A percentile compares a stretch with the other conserved stretches of the same genome.
Conservation (phyloP, 2,113 vertebrate genomes). For the Myodes glareolus region DNA sequence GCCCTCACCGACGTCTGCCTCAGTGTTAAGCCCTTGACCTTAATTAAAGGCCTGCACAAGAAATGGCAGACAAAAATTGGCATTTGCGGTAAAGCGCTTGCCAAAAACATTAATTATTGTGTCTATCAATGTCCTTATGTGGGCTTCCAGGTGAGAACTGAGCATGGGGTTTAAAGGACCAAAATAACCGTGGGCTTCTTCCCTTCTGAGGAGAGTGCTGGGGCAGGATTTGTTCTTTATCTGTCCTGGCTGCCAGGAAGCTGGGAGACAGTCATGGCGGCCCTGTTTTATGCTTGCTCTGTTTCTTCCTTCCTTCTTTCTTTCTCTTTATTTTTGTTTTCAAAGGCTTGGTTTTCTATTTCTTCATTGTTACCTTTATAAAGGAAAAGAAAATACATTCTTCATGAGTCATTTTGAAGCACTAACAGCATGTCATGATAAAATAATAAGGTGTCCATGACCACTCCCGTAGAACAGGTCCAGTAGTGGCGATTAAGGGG, state of each 20-base stretch:
- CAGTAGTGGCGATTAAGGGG: not conserved
- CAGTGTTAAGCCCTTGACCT: conserved; percentile 61
- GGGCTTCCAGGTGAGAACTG: conserved; percentile 68
- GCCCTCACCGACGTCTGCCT: conserved; percentile 5
- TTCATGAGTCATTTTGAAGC: conserved; percentile 1
- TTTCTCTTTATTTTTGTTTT: not conserved
- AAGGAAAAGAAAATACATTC: conserved; percentile 25
- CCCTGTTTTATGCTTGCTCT: conserved; percentile 1
- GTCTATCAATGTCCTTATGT: conserved; percentile 39
- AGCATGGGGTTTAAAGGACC: conserved; percentile 27
- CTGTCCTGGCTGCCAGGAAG: conserved; percentile 44
- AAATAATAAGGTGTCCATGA: not conserved
- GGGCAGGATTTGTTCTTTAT: conserved; percentile 41
- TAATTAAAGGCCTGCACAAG: conserved; percentile 62
- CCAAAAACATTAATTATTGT: conserved; percentile 61
- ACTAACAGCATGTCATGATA: not conserved
- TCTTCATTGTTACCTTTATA: conserved; percentile 42
- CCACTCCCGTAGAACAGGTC: not conserved
- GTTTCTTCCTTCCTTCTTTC: not conserved
- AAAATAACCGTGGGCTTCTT: conserved; percentile 45
- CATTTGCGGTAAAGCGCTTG: conserved; percentile 54
- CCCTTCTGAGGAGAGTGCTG: not conserved
- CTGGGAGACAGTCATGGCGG: conserved; percentile 25
- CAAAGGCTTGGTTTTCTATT: conserved; percentile 30
- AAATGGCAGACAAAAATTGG: conserved; percentile 67